Conservation (phyloP, 2,888 invertebrate species). For the Chrysolina haemoptera region DNA sequence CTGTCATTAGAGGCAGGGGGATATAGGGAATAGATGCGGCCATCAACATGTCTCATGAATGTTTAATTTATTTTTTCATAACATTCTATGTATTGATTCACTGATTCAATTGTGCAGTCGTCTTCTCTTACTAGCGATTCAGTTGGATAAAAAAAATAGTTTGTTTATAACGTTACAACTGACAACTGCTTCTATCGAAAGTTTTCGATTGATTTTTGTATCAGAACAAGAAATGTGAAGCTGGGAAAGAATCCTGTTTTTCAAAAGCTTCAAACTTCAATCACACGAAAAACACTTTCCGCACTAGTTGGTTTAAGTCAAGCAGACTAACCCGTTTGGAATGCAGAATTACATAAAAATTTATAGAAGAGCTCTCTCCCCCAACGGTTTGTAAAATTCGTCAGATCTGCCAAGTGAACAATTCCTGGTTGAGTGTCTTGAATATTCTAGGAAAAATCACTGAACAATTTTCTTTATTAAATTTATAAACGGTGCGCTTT, state of each 20-base stretch:
- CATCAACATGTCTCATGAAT: too few species aligned
- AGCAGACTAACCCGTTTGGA: not conserved
- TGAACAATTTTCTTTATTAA: slow-evolving; percentile 37
- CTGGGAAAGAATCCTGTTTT: not conserved
- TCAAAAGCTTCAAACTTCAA: not conserved
- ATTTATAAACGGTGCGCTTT: slow-evolving; percentile 30
- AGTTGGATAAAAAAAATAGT: too few species aligned
- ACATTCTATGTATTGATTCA: too few species aligned
- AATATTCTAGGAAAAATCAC: slow-evolving; percentile 30
- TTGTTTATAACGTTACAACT: too few species aligned
- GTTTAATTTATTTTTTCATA: too few species aligned
- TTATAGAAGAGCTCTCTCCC: not conserved
- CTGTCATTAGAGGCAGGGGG: too few species aligned
- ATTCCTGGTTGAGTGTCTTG: slow-evolving; percentile 1
- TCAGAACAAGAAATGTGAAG: not conserved
- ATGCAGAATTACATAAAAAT: not conserved
- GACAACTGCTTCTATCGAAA: too few species aligned
- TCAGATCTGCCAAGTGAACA: slow-evolving; percentile 9
- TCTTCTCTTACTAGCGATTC: too few species aligned
- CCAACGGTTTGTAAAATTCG: not conserved
- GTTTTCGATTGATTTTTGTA: too few species aligned
- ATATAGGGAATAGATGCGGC: too few species aligned
- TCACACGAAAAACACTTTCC: not conserved
- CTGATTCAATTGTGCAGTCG: too few species aligned
- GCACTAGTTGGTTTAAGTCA: not conserved